Percentiles rank a stretch among this genome's conserved stretches.
Evolutionary conservation across 2,113 vertebrate genomes (phyloP).

Genomic region (Larimichthys polyactis): DNA sequence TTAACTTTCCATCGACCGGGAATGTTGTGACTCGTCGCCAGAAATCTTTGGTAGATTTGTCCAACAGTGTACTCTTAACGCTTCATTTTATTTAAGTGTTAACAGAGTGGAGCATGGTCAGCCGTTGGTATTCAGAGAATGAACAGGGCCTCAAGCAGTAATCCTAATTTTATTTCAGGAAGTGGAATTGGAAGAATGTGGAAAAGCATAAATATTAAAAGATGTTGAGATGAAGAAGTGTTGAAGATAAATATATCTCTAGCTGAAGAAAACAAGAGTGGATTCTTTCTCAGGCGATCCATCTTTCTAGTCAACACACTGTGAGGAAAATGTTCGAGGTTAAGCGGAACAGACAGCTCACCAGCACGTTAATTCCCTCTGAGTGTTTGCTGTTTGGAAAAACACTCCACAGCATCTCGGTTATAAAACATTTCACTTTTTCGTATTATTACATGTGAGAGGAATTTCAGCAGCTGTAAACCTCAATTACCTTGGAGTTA

Average conservation of each 20-base stretch:
- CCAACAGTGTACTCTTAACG: not conserved
- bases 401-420: slow-evolving; percentile 26
- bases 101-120: slow-evolving; percentile 29
- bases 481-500: slow-evolving; percentile 15
- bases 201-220: slow-evolving; percentile 70
- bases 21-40: slow-evolving; percentile 3
- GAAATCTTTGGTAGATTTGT: not conserved
- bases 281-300: slow-evolving; percentile 38
- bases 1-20: slow-evolving; percentile 27
- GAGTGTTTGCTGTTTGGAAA: slow-evolving; percentile 43
- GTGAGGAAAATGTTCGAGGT: slow-evolving; percentile 42
- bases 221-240: slow-evolving; percentile 25
- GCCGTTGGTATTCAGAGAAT: slow-evolving; percentile 42
- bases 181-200: slow-evolving; percentile 69
- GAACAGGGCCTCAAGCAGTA: slow-evolving; percentile 28
- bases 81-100: slow-evolving; percentile 33
- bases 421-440: slow-evolving; percentile 33
- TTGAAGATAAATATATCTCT: slow-evolving; percentile 55
- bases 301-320: slow-evolving; percentile 33
- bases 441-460: slow-evolving; percentile 23
- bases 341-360: slow-evolving; percentile 45
- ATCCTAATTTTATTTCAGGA: slow-evolving; percentile 68
- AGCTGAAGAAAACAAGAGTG: slow-evolving; percentile 33
- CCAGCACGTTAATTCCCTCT: slow-evolving; percentile 33
- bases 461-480: slow-evolving; percentile 39